A percentile compares a stretch with the other conserved stretches of the same genome.
Conservation (phyloP, 2,888 invertebrate genomes). For the Zaprionus obscuricornis region DNA sequence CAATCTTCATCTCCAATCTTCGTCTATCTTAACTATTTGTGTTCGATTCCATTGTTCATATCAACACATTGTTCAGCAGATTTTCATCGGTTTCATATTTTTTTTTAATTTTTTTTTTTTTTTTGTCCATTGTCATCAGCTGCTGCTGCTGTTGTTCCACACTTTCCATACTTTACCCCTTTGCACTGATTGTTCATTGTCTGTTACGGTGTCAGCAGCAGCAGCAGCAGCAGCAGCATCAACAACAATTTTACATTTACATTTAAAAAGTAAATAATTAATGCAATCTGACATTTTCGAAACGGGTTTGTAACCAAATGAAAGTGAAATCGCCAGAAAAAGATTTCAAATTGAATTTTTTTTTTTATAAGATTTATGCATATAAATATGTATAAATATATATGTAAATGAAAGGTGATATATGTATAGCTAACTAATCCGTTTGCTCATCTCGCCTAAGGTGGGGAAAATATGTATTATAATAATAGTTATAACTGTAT, state of each 20-base stretch:
- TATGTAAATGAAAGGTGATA: conserved; percentile 23
- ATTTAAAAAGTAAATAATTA: conserved; percentile 63
- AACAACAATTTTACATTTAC: neutral
- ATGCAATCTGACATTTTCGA: conserved; percentile 45
- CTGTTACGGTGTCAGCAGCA: conserved; percentile 39
- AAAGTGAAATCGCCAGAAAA: conserved; percentile 71
- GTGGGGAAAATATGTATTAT: neutral
- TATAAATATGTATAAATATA: conserved; percentile 3
- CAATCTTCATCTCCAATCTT: no score
- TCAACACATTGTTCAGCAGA: no score
- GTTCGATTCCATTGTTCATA: no score
- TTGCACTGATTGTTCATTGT: conserved; percentile 16
- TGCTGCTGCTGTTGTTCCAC: no score
- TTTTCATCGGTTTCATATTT: no score
- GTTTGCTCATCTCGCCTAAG: neutral
- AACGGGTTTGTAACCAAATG: conserved; percentile 47
- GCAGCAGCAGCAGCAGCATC: no score
- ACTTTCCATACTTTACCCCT: no score
- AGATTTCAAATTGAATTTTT: conserved; percentile 27
- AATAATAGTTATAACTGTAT: no score
- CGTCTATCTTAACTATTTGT: no score
- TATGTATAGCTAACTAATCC: no score
- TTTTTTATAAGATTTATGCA: conserved; percentile 15
- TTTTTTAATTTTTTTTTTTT: no score
- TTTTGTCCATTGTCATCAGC: no score